Evolutionary conservation across 2,888 invertebrate genomes (phyloP), one percentile per base, ranked within the genome.

Genomic region (Phyllotreta striolata): DNA sequence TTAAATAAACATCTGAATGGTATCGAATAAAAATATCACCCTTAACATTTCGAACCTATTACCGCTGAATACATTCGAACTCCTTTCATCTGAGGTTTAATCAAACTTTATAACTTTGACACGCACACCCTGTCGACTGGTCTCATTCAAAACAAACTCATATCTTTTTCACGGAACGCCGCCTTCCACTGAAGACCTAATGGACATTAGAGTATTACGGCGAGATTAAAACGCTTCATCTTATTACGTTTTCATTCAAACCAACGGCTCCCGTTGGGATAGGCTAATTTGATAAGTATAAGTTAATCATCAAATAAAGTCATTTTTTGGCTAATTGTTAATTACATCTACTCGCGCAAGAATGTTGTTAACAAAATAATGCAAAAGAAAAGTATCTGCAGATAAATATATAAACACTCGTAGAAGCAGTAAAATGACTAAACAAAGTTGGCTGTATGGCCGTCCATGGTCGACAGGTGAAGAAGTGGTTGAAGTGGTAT

Each of bases 401-500:
- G 65, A 62, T 57, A 49, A 24, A 46, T 60, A 60, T 64, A 62
- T 67, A 62, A 67, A 64, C 67, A 66, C 66, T 63, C 62, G 58
- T 51, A 65, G 41, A 34, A 67, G 64, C 66, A 55, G 64, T 62
- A 62, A 69, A 70, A 67, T 68, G 68, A 68, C 66, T 63, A 67
- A 68, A 63, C 60, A 44, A 61, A 66, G 66, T 66, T 64, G 68
- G 58, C 68, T 71, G 68, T 68, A 73, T 72, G 74, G 73, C 72
- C 72, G 73, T 66, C 72, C 56, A 63, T 64, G 66, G 64, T 61
- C 59, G 66, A 74, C 77, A 78, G 79, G 78, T 78, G 79, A 75
- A 76, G 77, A 78, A 78, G 75, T 76, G 76, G 65, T 73, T 72
- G 78, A 78, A 78, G 76, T 77, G 77, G 75, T 73, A 72, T 73